A percentile compares a stretch with the other conserved stretches of the same genome.
Evolutionary conservation across 2,888 invertebrate genomes (phyloP).

Genomic region (Sesia apiformis): DNA sequence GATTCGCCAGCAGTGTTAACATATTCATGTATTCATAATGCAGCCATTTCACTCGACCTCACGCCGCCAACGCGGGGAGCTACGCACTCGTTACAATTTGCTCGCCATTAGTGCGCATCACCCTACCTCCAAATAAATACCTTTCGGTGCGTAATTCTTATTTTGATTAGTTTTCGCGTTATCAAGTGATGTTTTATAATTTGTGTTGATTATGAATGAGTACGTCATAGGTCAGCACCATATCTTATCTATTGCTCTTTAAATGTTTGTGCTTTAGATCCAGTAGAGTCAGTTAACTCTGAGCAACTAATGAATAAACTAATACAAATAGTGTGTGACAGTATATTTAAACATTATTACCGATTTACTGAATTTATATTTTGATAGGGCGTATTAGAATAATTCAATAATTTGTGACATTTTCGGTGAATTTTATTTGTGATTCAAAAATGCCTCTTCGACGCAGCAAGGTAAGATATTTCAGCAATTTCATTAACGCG

Average conservation of each 20-base stretch:
- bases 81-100: conserved; percentile 25
- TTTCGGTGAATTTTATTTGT: conserved; percentile 5
- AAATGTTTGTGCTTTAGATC: conserved; percentile 67
- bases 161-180: conserved; percentile 52
- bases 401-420: neutral
- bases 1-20: conserved; percentile 52
- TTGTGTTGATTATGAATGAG: conserved; percentile 57
- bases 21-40: conserved; percentile 59
- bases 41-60: conserved; percentile 48
- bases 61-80: conserved; percentile 20
- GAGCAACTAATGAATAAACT: conserved; percentile 39
- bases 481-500: neutral
- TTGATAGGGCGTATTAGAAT: neutral
- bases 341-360: neutral
- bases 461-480: conserved; percentile 56
- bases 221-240: conserved; percentile 61
- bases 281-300: conserved; percentile 63
- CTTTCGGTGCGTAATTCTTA: conserved; percentile 42
- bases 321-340: neutral
- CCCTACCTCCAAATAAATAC: conserved; percentile 24
- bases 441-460: conserved; percentile 56
- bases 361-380: neutral
- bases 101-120: conserved; percentile 27
- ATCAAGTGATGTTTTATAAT: conserved; percentile 56
- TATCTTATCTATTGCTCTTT: conserved; percentile 66